Conservation (phyloP, 2,888 invertebrate genomes). For the Rotaria sp. region DNA sequence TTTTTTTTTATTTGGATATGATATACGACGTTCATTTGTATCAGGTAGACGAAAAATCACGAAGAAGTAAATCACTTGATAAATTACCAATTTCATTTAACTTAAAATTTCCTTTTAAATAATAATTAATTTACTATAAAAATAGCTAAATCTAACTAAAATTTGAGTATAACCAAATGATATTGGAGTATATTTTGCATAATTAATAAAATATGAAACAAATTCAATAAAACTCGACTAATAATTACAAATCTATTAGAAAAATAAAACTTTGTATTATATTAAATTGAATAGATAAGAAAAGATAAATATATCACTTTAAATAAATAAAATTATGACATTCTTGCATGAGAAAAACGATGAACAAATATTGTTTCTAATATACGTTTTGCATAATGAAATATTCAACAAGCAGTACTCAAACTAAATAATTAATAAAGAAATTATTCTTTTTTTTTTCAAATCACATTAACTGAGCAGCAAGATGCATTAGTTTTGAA, state of each 20-base stretch:
- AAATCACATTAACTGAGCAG: conserved; percentile 48
- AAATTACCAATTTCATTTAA: conserved; percentile 85
- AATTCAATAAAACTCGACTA: conserved; percentile 95
- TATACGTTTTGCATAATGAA: conserved; percentile 85
- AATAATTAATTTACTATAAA: conserved; percentile 65
- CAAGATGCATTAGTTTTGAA: conserved; percentile 55
- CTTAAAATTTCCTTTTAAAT: conserved; percentile 56
- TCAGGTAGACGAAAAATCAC: conserved; percentile 79
- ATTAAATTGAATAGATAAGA: background rate
- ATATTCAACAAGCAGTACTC: conserved; percentile 76
- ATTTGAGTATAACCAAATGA: conserved; percentile 50
- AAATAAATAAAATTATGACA: conserved; percentile 90
- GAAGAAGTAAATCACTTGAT: conserved; percentile 78
- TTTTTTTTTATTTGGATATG: conserved; percentile 70
- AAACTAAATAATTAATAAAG: conserved; percentile 61
- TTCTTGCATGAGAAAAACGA: conserved; percentile 92
- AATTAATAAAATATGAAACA: conserved; percentile 90
- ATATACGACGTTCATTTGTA: conserved; percentile 76
- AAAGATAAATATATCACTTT: conserved; percentile 61
- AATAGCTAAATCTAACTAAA: conserved; percentile 48
- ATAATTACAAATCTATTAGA: conserved; percentile 74
- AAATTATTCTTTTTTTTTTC: background rate
- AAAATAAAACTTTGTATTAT: background rate
- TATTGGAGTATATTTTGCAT: conserved; percentile 84
- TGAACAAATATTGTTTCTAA: conserved; percentile 92